phyloP scores from a whole-genome alignment of 2,888 invertebrate species.

The Colletes collaris region DNA sequence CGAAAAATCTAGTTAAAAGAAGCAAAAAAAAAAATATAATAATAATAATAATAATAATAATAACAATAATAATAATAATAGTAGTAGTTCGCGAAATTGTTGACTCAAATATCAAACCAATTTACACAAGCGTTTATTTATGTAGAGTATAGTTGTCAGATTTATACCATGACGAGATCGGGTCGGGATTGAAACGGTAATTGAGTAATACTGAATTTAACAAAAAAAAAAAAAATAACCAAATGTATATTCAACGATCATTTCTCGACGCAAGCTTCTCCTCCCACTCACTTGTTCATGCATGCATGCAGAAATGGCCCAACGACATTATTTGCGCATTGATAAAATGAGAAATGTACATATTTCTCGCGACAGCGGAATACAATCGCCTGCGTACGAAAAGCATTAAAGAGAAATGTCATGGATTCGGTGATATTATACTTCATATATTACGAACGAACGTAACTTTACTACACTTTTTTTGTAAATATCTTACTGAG shows the following conservation, averaged over 20 bases:
- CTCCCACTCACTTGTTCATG: no score
- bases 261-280: no score
- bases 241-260: no score
- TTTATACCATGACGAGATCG: no score
- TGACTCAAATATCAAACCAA: conserved; percentile 48
- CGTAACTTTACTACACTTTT: conserved; percentile 59
- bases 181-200: no score
- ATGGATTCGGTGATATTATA: conserved; percentile 57
- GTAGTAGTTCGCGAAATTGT: conserved; percentile 39
- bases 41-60: not conserved
- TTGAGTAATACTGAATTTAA: no score
- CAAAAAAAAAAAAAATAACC: no score
- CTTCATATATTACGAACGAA: conserved; percentile 48
- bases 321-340: no score
- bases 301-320: no score
- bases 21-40: conserved; percentile 2
- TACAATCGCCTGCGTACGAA: conserved; percentile 31
- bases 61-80: not conserved
- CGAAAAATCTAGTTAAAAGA: conserved; percentile 21
- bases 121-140: conserved; percentile 46
- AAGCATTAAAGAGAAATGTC: conserved; percentile 21
- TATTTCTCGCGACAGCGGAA: not conserved
- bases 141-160: conserved; percentile 30
- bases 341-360: no score
- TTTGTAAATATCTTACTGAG: conserved; percentile 59